phyloP scores from a whole-genome alignment of 1,140 invertebrate genomes.

The Lethocerus indicus region DNA sequence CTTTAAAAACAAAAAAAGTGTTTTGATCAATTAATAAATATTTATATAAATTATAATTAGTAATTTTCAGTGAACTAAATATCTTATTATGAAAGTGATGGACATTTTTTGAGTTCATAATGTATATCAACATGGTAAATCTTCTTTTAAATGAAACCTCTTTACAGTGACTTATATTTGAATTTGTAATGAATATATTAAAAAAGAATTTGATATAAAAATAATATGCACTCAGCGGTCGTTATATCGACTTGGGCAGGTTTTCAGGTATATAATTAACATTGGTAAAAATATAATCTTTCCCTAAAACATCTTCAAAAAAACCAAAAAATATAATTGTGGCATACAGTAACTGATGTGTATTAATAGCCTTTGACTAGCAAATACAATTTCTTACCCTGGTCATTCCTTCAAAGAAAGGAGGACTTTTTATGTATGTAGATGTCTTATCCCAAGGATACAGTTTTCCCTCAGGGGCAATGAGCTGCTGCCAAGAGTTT shows the following conservation, averaged over 20 bases:
- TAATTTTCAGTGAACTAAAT: too few species aligned
- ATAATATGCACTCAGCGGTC: not conserved
- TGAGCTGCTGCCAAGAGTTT: constrained; percentile 64
- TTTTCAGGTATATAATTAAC: too few species aligned
- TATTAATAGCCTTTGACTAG: too few species aligned
- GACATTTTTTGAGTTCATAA: too few species aligned
- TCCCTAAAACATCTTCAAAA: not conserved
- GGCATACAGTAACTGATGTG: not conserved
- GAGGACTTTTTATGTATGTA: constrained; percentile 92
- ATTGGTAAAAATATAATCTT: not conserved
- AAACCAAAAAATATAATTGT: not conserved
- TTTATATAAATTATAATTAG: not conserved
- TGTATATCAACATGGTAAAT: too few species aligned
- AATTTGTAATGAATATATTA: not conserved
- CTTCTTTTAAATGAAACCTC: too few species aligned
- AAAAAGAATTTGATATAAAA: constrained; percentile 1
- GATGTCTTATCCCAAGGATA: constrained; percentile 86
- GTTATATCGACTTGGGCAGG: too few species aligned
- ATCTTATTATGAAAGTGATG: too few species aligned
- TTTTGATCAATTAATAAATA: constrained; percentile 6
- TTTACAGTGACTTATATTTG: not conserved
- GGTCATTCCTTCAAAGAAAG: constrained; percentile 86
- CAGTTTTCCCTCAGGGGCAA: constrained; percentile 60
- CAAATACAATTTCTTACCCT: constrained; percentile 27
- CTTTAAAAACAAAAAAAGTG: constrained; percentile 21